Evolutionary conservation across 2,797 vertebrate species (phyloP), one percentile per base, ranked within the genome.

Genomic region (Hydrophis major): DNA sequence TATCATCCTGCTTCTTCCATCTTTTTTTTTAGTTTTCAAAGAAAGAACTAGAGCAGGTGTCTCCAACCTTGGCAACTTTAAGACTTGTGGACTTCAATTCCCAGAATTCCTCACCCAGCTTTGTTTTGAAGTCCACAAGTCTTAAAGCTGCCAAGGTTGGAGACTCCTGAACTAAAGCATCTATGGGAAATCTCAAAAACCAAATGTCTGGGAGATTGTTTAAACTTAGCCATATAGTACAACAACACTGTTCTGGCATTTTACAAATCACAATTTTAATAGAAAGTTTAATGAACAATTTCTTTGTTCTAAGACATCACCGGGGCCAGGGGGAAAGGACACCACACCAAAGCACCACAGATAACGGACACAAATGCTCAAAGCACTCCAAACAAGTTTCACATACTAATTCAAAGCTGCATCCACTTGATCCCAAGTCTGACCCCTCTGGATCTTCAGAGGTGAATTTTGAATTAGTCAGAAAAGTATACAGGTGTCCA

Each of bases 181-280:
- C 20, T 22, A 20, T 83, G 37, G 37, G 25, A 25, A 25, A 37
- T 11, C 18, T 78, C 8, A 10, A 22, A 78, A 42, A 78, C 37
- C 74, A 78, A 22, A 42, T 1, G 0, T 11, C 37, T 22, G 32
- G 37, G 74, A 42, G 18, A 47, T 83, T 4, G 25, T 25, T 47
- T 4, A 42, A 47, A 2, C 4, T 83, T 47, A 12, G 20, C 32
- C 74, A 83, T 47, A 28, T 13, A 59, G 28, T 28, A 53, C 4
- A 3, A 55, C 3, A 22, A 56, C 7, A 55, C 55, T 16, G 3
- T 2, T 91, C 55, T 86, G 25, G 47, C n/a, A 20, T 47, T 59
- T 74, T 56, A 88, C 13, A 83, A 93, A 61, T n/a, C 74, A 89
- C 50, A 27, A 32, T 89, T 93, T 91, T 91, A 91, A 89, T 89